Percentiles rank a stretch among this genome's conserved stretches.
Evolutionary conservation across 2,113 vertebrate species (phyloP).

Genomic region (Alethe diademata): DNA sequence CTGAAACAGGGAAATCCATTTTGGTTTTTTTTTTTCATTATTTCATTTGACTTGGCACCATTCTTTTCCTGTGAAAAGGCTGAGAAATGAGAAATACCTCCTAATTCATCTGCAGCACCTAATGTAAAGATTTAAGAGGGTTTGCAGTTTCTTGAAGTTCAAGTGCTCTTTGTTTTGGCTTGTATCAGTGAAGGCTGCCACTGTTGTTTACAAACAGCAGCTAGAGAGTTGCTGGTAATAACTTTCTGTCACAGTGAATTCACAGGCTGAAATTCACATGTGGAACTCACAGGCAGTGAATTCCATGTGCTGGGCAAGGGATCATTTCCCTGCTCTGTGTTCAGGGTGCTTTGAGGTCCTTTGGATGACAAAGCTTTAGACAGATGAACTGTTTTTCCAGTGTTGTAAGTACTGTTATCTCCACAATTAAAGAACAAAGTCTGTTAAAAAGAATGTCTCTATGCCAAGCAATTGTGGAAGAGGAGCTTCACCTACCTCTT

Average conservation of each 20-base stretch:
- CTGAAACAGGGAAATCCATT: neutral
- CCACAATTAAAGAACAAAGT: no score
- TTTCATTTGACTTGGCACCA: neutral
- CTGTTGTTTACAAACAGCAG: neutral
- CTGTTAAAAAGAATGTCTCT: neutral
- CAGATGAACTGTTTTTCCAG: neutral
- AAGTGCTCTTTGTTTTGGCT: slow-evolving; percentile 1
- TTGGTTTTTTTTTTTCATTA: neutral
- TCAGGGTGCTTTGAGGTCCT: neutral
- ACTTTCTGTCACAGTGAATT: neutral
- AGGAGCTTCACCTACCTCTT: neutral
- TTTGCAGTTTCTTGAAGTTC: neutral
- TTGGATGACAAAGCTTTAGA: neutral
- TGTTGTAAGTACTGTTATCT: neutral
- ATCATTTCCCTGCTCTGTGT: neutral
- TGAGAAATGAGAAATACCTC: neutral
- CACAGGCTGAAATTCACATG: neutral
- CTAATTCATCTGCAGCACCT: neutral
- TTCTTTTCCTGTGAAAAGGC: neutral
- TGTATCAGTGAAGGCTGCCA: neutral
- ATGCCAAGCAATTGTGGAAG: neutral
- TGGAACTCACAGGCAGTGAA: neutral
- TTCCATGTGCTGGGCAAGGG: neutral
- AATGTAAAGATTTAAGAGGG: neutral
- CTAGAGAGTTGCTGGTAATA: neutral